Evolutionary conservation across 2,888 invertebrate genomes (phyloP), one percentile per base, ranked within the genome.

Genomic region (Rutpela maculata): DNA sequence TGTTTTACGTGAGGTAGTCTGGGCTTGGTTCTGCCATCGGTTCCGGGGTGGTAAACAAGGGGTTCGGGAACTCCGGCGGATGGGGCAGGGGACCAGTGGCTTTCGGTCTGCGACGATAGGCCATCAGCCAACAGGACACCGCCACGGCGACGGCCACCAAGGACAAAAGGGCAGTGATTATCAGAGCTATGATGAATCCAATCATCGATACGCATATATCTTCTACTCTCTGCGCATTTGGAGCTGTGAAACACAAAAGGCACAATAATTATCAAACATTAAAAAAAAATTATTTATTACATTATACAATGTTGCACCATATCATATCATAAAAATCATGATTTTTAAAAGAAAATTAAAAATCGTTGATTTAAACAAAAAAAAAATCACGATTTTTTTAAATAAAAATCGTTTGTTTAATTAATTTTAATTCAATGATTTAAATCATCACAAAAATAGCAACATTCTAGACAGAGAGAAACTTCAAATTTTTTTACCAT

Each of bases 61-160:
- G 97, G 90, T 98, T 98, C 77, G 98, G 98, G 91, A 98, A 97
- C 91, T 98, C 97, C 81, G 97, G 96, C 84, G 98, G 98, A 92
- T 98, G 98, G 83, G 98, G 97, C 86, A 98, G 92, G 65, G 98
- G 98, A 57, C 97, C 97, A 81, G 96, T 93, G 70, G 95, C 93
- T 87, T 96, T 96, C 71, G 97, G 96, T 87, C 96, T 93, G 85
- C 97, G 93, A 83, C 97, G 91, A 91, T 97, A 97, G 85, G 98
- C 98, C 93, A 98, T 96, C 82, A 98, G 92, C 98, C 98, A 98
- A 90, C 98, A 98, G 80, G 97, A 97, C 76, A 98, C 97, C 75
- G 97, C 97, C 69, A 98, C 96, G 35, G 98, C 98, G 75, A 98
- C 97, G 76, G 98, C 97, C 77, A 98, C 97, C 81, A 98, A 92